Base-by-base conservation (phyloP, 2,797 vertebrate species). In the Chaenodraco wilsoni region DNA sequence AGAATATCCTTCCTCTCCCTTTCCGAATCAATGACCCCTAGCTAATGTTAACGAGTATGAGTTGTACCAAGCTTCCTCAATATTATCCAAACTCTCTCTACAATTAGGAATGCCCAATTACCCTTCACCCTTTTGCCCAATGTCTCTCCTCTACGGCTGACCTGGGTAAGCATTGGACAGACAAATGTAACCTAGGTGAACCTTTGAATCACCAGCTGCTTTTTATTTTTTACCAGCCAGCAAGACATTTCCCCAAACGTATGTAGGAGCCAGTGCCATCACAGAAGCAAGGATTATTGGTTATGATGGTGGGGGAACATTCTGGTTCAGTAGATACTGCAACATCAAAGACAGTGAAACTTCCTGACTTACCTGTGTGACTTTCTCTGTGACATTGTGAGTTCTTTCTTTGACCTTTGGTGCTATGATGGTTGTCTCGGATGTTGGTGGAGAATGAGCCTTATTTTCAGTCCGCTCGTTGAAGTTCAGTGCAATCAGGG, bases 321-420 rank as follows among this genome's bases (percentile, higher is more conserved):
- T 33, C 17, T 44, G 14, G 12, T 58, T 44, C 9, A 48, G 9
- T 3, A 44, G 1, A 45, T 12, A 17, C 6, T 3, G 17, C 9
- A 43, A 16, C 43, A 56, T 9, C 40, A 58, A 52, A 65, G 5
- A 44, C 45, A 70, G 17, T 5, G 13, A 1, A 66, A 52, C 19
- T 54, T 57, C 55, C 14, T 0, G 5, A 69, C 94, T 91, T 91
- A 99, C 98, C 97, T 99, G 98, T 51, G 98, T 99, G 85, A 99
- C 98, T 78, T 99, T 99, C 80, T 99, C 98, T 1, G 98, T 99
- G 85, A 99, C 98, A 58, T 99, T 99, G 95, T 99, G 98, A 72
- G 98, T 99, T 87, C 98, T 95, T 65, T 99, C 98, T 93, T 99
- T 99, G 88, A 99, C 98, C 88, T 99, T 99, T 69, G 98, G 96